Conservation (phyloP, 1,140 invertebrate genomes). For the Vollenhovia emeryi region DNA sequence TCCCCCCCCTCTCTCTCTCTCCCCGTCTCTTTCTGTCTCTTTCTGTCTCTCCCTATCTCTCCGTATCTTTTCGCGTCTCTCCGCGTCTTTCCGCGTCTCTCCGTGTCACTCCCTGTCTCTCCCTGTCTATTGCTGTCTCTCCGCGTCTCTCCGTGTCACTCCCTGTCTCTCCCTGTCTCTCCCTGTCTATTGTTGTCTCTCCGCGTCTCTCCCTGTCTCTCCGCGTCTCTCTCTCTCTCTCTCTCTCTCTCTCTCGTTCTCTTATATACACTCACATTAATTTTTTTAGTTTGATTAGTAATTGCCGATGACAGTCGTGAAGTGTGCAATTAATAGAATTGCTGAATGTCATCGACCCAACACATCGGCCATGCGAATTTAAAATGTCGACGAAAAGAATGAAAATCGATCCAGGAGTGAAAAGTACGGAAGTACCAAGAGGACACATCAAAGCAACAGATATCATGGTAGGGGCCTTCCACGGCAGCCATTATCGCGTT, state of each 20-base stretch:
- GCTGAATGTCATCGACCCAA: neutral
- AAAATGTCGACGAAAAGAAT: constrained; percentile 65
- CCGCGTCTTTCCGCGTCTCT: too few species aligned
- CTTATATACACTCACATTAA: neutral
- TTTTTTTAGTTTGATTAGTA: constrained; percentile 13
- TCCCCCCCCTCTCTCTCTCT: too few species aligned
- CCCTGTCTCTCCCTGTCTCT: too few species aligned
- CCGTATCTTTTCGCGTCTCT: too few species aligned
- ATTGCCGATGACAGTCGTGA: neutral
- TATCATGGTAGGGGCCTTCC: constrained; percentile 77
- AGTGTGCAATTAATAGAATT: constrained; percentile 7
- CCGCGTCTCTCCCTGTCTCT: too few species aligned
- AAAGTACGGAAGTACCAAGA: constrained; percentile 54
- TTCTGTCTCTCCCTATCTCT: too few species aligned
- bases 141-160: too few species aligned
- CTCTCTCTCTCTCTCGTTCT: neutral
- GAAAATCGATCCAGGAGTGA: constrained; percentile 37
- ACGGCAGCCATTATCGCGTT: constrained; percentile 82
- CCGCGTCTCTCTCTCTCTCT: too few species aligned
- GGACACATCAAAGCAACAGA: constrained; percentile 82
- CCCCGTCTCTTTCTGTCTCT: too few species aligned
- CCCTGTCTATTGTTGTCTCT: too few species aligned
- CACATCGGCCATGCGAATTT: constrained; percentile 36
- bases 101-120: too few species aligned
- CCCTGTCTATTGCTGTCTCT: too few species aligned